phyloP scores from a whole-genome alignment of 2,888 invertebrate genomes.

The Eudemis profundana region DNA sequence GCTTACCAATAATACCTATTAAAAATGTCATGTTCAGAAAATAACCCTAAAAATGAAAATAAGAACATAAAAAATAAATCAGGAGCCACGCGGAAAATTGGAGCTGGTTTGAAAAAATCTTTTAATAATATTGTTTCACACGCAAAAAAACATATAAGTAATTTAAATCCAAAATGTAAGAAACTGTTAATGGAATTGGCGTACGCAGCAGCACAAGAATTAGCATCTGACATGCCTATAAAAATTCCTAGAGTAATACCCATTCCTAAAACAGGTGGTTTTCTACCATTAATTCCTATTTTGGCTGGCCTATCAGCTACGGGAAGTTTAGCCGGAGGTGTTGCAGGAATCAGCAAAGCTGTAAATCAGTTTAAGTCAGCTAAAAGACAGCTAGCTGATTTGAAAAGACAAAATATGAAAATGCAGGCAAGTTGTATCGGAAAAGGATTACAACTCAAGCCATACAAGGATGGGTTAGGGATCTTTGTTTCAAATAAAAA shows the following conservation, averaged over 20 bases:
- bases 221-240: background rate
- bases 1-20: no score
- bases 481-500: background rate
- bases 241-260: constrained; percentile 21
- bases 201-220: background rate
- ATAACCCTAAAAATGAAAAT: no score
- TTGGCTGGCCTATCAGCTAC: constrained; percentile 36
- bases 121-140: background rate
- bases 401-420: constrained; percentile 16
- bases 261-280: constrained; percentile 11
- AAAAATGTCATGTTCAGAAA: no score
- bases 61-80: no score
- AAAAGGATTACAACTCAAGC: constrained; percentile 16
- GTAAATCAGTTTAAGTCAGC: constrained; percentile 28
- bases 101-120: background rate
- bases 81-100: no score
- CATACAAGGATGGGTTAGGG: background rate
- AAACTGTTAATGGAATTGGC: constrained; percentile 1
- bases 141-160: constrained; percentile 10
- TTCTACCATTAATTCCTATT: constrained; percentile 32
- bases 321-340: constrained; percentile 37
- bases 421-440: constrained; percentile 22
- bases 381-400: constrained; percentile 16
- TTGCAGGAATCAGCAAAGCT: constrained; percentile 30
- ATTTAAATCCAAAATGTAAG: constrained; percentile 7